These are phyloP conservation scores for Diorhabda elongata DNA, from an alignment of 1,140 invertebrate species.

Conservation along the genomic window DNA sequence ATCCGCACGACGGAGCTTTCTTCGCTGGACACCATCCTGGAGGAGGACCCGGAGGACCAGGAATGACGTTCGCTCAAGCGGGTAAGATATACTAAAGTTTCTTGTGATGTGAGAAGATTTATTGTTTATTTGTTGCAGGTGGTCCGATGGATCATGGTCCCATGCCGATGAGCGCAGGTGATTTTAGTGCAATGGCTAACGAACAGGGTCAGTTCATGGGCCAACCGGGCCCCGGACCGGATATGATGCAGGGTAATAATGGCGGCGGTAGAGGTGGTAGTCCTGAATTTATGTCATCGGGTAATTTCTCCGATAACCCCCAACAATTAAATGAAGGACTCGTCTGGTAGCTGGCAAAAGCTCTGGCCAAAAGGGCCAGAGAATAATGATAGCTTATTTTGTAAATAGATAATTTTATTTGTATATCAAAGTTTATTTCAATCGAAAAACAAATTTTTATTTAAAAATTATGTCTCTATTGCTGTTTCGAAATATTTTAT, in stretches of 20 bases:
- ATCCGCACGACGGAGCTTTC: conserved; percentile 80
- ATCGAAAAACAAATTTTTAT: neutral
- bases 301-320: conserved; percentile 62
- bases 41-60: conserved; percentile 66
- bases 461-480: no score
- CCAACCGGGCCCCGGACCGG: conserved; percentile 55
- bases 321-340: conserved; percentile 69
- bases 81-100: conserved; percentile 49
- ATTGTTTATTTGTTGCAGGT: conserved; percentile 44
- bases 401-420: conserved; percentile 21
- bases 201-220: conserved; percentile 60
- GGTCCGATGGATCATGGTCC: conserved; percentile 66
- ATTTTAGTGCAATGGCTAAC: conserved; percentile 58
- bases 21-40: conserved; percentile 75
- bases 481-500: no score
- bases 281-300: conserved; percentile 53
- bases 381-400: conserved; percentile 30
- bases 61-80: conserved; percentile 69
- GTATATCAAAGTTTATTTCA: neutral
- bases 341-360: conserved; percentile 61
- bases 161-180: conserved; percentile 58
- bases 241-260: conserved; percentile 49
- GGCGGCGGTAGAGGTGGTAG: conserved; percentile 50
- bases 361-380: conserved; percentile 46
- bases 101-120: neutral